Percentiles rank a stretch among this genome's conserved stretches.
These are phyloP conservation scores for Eidolon dupreanum DNA, from an alignment of 2,797 vertebrate species.

Conservation along the genomic window DNA sequence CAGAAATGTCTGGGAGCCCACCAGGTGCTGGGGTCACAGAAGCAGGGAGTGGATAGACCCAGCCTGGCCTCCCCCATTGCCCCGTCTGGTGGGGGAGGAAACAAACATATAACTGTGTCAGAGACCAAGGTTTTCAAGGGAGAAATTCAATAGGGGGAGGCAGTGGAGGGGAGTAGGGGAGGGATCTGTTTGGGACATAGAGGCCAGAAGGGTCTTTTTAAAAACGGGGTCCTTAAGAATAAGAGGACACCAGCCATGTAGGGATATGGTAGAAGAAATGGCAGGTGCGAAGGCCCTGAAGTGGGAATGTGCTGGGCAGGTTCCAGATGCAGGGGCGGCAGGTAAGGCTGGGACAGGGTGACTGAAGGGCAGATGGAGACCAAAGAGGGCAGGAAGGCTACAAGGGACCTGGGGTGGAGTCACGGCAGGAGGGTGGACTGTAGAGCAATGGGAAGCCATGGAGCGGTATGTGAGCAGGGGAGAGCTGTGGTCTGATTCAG, in stretches of 20 bases:
- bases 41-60: neutral
- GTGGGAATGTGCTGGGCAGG: neutral
- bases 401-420: neutral
- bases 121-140: neutral
- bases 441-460: neutral
- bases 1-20: neutral
- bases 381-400: neutral
- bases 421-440: neutral
- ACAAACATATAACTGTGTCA: neutral
- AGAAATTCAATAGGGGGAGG: neutral
- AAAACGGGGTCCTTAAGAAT: neutral
- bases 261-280: neutral
- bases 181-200: neutral
- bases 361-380: neutral
- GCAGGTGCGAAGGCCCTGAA: neutral
- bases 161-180: neutral
- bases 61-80: neutral
- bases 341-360: no score
- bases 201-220: neutral
- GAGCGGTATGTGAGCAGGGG: neutral
- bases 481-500: neutral
- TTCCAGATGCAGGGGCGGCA: neutral
- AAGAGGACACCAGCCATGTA: neutral
- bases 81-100: neutral
- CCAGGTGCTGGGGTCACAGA: neutral